Evolutionary conservation across 1,140 invertebrate species (phyloP), one percentile per base, ranked within the genome.

Genomic region (Pogonomyrmex californicus): DNA sequence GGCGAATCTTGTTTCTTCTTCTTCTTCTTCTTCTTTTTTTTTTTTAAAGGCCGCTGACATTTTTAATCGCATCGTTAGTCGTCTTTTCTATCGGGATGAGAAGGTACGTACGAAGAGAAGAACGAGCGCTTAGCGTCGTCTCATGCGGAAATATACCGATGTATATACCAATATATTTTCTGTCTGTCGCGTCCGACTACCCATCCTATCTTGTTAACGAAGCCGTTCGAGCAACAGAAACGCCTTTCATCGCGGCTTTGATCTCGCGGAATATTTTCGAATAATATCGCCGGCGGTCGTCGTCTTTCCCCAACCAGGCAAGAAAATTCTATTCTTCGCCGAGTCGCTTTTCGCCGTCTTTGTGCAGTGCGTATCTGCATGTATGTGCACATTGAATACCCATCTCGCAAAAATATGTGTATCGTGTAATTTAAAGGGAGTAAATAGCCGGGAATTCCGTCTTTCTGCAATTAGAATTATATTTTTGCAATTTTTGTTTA

Each of bases 211-310:
- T 79, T 77, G 63, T 90, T 90, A 90, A 90, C 86, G 76, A 90
- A 90, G 54, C 70, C 49, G 81, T 81, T 90, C 89, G 58, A 87
- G 86, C 86, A 90, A 90, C 76, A 86, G 86, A 90, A 66, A 90
- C 56, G 85, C 87, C 86, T 90, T 90, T 90, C 85, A 90, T 66
- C 86, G 56, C 63, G 56, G 88, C 89, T 90, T 90, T 90, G 89
- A 90, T 90, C 88, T 90, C 68, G 44, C n/a, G 68, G 70, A 83
- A 90, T 90, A 87, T 90, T 90, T 79, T 73, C 79, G 86, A 90
- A 90, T 87, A 90, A 90, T 87, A 89, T 90, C 81, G 86, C 65
- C 78, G 60, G 68, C 62, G 83, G 63, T 58, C 63, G 63, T 66
- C 75, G 79, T 83, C 88, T 87, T 86, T 73, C 51, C 41, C 33